Evolutionary conservation across 2,888 invertebrate species (phyloP), one percentile per base, ranked within the genome.

Genomic region (Netelia virgata): DNA sequence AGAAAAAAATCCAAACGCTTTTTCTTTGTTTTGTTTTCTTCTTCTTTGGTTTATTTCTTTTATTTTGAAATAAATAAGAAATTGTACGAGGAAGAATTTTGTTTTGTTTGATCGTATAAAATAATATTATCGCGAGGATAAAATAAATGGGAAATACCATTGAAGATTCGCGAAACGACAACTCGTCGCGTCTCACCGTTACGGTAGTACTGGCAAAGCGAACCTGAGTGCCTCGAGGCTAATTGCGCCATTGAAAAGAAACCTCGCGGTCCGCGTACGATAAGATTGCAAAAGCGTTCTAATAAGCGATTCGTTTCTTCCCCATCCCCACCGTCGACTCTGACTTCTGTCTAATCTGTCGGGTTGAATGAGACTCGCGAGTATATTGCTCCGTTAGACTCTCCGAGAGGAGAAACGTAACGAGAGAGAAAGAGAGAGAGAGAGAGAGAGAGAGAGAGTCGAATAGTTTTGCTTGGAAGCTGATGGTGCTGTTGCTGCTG

Each of bases 401-500:
- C 16, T 18, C 16, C 18, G 66, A 70, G 55, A 70, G 50, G 43
- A 41, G 72, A 50, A 23, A 63, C 53, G 59, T 28, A 43, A 64
- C 72, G 64, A 50, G 41, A 9, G 72, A 74, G 47, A 55, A 50
- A 72, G 14, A 66, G 43, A 74, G 47, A 55, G 55, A 72, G 14
- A 66, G 43, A 70, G 9, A 55, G 64, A 36, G 53, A 61, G 47
- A 73, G 10, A 50, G 18, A 68, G 41, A 61, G 76, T 61, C 64
- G 72, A 68, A 80, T 75, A 84, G 80, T 81, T 73, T 81, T 50
- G 61, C 64, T 70, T 84, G 81, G 84, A 84, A 84, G 84, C 84
- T 76, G 84, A 55, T 53, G 83, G 61, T 28, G 64, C 28, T 43
- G 36, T 16, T 57, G 53, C 70, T 64, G 55, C 61, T 23, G 63